Conservation (phyloP, 1,140 invertebrate species). For the Aleiodes sp. region DNA sequence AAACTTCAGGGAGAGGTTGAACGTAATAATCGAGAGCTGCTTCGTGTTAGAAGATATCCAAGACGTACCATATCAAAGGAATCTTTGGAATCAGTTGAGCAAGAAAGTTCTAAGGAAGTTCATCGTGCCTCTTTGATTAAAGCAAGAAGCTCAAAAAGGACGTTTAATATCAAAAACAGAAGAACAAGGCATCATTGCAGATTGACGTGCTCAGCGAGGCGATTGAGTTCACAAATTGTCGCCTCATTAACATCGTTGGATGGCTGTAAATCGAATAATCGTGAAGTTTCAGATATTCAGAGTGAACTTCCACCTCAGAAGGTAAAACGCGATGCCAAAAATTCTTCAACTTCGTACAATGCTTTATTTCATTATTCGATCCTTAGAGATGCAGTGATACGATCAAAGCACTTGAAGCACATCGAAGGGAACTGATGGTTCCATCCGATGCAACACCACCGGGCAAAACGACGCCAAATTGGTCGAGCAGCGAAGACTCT, state of each 20-base stretch:
- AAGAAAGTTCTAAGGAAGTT: conserved; percentile 22
- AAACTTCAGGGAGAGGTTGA: conserved; percentile 41
- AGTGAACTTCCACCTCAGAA: background rate
- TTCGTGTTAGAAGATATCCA: conserved; percentile 24
- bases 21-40: conserved; percentile 28
- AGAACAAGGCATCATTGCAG: conserved; percentile 1
- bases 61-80: conserved; percentile 23
- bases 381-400: background rate
- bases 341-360: too few relatives aligned
- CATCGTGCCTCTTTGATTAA: conserved; percentile 13
- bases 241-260: conserved; percentile 27
- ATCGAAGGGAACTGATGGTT: background rate
- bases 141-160: conserved; percentile 10
- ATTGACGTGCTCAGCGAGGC: conserved; percentile 22
- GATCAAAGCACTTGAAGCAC: background rate
- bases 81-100: conserved; percentile 21
- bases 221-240: conserved; percentile 28
- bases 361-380: too few relatives aligned
- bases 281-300: conserved; percentile 1
- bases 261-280: conserved; percentile 23
- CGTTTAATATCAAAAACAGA: conserved; percentile 14
- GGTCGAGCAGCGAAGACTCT: conserved; percentile 30
- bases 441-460: conserved; percentile 15
- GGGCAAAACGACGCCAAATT: conserved; percentile 22
- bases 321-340: background rate